A percentile compares a stretch with the other conserved stretches of the same genome.
phyloP scores from a whole-genome alignment of 2,888 invertebrate genomes.

The Capitulum mitella region DNA sequence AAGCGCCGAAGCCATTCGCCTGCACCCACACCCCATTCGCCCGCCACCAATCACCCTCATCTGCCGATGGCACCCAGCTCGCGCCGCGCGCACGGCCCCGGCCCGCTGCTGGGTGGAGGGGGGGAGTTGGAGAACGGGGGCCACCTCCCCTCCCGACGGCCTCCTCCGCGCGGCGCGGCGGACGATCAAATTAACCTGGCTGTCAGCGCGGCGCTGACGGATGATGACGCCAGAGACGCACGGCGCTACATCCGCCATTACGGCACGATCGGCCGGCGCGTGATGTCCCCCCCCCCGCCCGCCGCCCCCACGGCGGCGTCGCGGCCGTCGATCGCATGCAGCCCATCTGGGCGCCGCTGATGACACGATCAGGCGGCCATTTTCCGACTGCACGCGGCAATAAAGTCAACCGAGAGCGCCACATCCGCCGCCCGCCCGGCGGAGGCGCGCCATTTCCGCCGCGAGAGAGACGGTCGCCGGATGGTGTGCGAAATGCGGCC shows the following conservation, averaged over 20 bases:
- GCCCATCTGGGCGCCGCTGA: neutral
- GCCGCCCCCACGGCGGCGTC: neutral
- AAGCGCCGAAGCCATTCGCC: neutral
- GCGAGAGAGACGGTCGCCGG: neutral
- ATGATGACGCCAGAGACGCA: neutral
- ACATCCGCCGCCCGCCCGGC: neutral
- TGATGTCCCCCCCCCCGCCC: neutral
- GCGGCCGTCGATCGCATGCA: neutral
- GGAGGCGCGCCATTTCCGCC: conserved; percentile 2
- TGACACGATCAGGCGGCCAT: neutral
- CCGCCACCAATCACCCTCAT: neutral
- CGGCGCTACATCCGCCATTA: neutral
- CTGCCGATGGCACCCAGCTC: neutral
- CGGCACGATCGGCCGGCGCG: neutral
- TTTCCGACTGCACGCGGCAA: neutral
- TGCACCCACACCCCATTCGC: neutral
- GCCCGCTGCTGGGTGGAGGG: neutral
- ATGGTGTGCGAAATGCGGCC: neutral
- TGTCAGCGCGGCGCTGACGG: neutral
- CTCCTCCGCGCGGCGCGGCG: neutral
- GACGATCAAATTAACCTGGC: conserved; percentile 7
- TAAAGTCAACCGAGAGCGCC: neutral
- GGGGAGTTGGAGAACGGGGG: neutral
- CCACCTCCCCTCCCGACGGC: neutral
- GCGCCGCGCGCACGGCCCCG: too few relatives aligned